Conservation (phyloP, 2,888 invertebrate genomes). For the Sinohyriopsis cumingii region DNA sequence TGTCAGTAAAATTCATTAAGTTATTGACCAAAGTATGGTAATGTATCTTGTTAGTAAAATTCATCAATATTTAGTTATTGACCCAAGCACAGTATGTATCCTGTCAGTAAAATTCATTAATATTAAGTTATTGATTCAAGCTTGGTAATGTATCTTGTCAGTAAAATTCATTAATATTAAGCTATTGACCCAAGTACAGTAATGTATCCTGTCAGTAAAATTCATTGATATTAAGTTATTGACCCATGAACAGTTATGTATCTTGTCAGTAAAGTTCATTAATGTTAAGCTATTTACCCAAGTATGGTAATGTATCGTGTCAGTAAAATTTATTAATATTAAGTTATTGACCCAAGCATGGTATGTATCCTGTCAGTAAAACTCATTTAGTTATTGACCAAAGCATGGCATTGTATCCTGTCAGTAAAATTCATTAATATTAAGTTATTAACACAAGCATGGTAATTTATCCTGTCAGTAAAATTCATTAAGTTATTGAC, state of each 20-base stretch:
- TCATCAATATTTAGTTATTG: not conserved
- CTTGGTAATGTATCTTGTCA: not conserved
- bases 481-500: not conserved
- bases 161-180: not conserved
- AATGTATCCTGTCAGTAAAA: too few species aligned
- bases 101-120: not conserved
- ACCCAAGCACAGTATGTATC: not conserved
- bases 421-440: not conserved
- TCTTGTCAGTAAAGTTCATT: not conserved
- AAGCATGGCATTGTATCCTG: not conserved
- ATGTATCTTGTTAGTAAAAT: not conserved
- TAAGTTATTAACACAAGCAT: not conserved
- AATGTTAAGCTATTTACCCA: constrained; percentile 33
- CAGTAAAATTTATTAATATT: constrained; percentile 39
- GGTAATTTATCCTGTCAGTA: too few species aligned
- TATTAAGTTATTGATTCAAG: not conserved
- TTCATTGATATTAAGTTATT: not conserved
- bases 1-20: not conserved
- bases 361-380: constrained; percentile 25
- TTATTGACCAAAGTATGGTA: not conserved
- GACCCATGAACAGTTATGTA: not conserved
- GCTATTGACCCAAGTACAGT: too few species aligned
- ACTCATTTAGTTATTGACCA: not conserved
- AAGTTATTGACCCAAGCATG: constrained; percentile 71
- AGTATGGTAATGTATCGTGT: constrained; percentile 58